phyloP scores from a whole-genome alignment of 2,113 vertebrate species.

The Catharus bicknelli region DNA sequence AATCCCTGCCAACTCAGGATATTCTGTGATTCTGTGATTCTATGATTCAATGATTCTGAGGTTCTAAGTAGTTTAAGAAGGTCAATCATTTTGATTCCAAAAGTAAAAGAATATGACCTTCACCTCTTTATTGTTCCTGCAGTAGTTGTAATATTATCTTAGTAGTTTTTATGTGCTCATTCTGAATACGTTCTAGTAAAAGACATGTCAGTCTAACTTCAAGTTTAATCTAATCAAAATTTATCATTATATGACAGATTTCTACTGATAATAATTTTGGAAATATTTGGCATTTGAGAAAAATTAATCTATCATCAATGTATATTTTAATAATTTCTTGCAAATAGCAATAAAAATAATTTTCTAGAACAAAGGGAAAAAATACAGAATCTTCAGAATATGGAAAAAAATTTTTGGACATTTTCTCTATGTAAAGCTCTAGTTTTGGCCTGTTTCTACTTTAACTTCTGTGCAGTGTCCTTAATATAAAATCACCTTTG shows the following conservation, averaged over 20 bases:
- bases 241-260: background rate
- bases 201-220: background rate
- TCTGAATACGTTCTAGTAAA: background rate
- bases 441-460: background rate
- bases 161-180: background rate
- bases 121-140: background rate
- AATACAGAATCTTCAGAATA: background rate
- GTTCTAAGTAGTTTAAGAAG: background rate
- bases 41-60: background rate
- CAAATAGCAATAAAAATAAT: background rate
- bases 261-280: background rate
- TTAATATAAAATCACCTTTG: background rate
- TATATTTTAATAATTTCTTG: background rate
- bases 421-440: background rate
- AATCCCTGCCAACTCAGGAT: background rate
- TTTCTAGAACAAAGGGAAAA: background rate
- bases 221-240: background rate
- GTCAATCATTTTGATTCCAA: background rate
- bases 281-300: background rate
- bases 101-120: background rate
- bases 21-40: background rate
- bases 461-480: background rate
- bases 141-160: background rate
- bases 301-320: background rate
- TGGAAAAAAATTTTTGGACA: rapidly evolving